These are phyloP conservation scores for Salvelinus alpinus DNA, from an alignment of 2,113 vertebrate species.

Conservation along the genomic window DNA sequence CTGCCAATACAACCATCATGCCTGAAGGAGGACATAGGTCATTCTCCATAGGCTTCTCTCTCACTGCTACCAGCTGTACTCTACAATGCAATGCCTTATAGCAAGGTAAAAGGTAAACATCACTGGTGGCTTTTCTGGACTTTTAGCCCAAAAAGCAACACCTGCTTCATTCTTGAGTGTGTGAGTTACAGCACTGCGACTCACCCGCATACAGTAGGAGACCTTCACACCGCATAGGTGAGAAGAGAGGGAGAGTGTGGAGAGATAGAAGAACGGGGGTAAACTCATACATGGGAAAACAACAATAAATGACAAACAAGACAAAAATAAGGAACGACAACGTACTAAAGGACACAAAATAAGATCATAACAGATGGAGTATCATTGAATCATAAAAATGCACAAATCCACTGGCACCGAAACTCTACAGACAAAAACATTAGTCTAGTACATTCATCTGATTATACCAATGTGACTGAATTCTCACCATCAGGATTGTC, in stretches of 20 bases:
- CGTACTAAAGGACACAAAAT: background rate
- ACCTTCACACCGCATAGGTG: constrained; percentile 70
- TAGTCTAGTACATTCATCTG: too few relatives aligned
- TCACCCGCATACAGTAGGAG: constrained; percentile 82
- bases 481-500: constrained; percentile 90
- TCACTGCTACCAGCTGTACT: constrained; percentile 56
- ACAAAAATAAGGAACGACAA: constrained; percentile 17
- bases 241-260: constrained; percentile 26
- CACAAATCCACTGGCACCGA: background rate
- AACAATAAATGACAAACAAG: background rate
- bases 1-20: constrained; percentile 23
- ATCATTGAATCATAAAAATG: background rate
- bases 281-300: constrained; percentile 26
- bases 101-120: constrained; percentile 8
- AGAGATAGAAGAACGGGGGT: constrained; percentile 5
- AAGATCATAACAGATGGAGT: background rate
- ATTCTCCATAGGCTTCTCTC: constrained; percentile 46
- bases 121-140: constrained; percentile 12
- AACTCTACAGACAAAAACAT: background rate
- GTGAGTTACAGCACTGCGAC: constrained; percentile 59
- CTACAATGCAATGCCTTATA: constrained; percentile 67
- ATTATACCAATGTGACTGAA: background rate
- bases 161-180: constrained; percentile 40
- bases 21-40: constrained; percentile 37
- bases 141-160: constrained; percentile 46